Conservation (phyloP, 2,797 vertebrate genomes). For the Oryzias dopingdopingensis region DNA sequence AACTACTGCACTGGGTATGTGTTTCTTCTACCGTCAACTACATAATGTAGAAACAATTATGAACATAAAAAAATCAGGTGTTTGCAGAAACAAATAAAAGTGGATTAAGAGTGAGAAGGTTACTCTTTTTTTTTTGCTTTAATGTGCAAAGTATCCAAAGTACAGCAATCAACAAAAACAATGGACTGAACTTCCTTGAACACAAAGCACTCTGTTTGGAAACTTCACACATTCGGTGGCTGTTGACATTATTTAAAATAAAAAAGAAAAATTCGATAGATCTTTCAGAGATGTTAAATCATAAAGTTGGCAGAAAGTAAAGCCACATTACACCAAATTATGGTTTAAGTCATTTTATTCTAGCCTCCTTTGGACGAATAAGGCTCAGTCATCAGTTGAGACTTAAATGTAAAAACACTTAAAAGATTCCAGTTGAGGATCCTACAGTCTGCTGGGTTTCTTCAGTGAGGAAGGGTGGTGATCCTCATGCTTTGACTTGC, state of each 20-base stretch:
- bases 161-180: conserved; percentile 50
- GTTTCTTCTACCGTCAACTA: too few relatives aligned
- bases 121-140: conserved; percentile 15
- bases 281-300: background rate
- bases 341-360: conserved; percentile 1
- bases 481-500: conserved; percentile 98
- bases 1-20: too few relatives aligned
- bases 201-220: conserved; percentile 6
- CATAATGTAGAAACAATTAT: background rate
- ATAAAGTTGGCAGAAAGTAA: too few relatives aligned
- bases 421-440: conserved; percentile 11
- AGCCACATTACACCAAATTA: background rate
- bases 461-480: conserved; percentile 92
- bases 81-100: conserved; percentile 11
- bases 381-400: conserved; percentile 1
- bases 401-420: conserved; percentile 8
- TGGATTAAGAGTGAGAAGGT: conserved; percentile 9
- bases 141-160: conserved; percentile 56
- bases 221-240: conserved; percentile 4
- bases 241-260: conserved; percentile 32
- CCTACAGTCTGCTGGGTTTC: conserved; percentile 7
- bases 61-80: background rate
- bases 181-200: conserved; percentile 29
- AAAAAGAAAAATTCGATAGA: conserved; percentile 19
- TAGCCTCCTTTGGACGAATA: conserved; percentile 33